Conservation (phyloP, 2,113 vertebrate species). For the Brachypteracias leptosomus region DNA sequence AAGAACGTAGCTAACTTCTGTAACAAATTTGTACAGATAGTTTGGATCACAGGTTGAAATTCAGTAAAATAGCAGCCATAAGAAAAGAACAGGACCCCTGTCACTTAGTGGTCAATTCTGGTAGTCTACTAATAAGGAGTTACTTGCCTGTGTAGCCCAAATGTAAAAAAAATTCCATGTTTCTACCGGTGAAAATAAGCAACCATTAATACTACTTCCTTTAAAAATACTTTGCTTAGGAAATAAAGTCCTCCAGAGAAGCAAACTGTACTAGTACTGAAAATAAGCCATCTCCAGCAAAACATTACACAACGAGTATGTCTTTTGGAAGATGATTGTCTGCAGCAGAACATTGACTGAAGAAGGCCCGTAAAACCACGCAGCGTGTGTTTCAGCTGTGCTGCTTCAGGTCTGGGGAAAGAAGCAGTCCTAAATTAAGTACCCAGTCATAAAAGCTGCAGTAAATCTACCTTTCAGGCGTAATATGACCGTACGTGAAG, state of each 20-base stretch:
- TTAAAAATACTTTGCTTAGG: background rate
- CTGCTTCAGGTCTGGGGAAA: background rate
- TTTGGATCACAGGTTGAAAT: background rate
- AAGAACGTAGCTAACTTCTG: background rate
- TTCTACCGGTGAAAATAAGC: background rate
- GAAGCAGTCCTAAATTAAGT: constrained; percentile 24
- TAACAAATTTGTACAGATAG: background rate
- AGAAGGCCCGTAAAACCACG: background rate
- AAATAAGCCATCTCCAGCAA: background rate
- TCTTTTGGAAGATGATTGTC: background rate
- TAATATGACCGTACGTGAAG: background rate
- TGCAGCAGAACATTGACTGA: background rate
- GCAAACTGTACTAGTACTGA: background rate
- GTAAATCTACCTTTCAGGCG: constrained; percentile 38
- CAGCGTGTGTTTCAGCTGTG: background rate
- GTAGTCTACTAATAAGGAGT: background rate
- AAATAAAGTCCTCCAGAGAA: background rate
- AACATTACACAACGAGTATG: background rate
- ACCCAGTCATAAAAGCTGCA: constrained; percentile 22
- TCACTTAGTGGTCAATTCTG: background rate
- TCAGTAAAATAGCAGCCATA: background rate
- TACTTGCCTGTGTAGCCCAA: background rate
- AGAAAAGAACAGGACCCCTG: background rate
- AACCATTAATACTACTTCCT: background rate
- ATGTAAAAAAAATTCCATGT: background rate